These are phyloP conservation scores for Latrodectus elegans DNA, from an alignment of 2,888 invertebrate genomes.

Conservation along the genomic window DNA sequence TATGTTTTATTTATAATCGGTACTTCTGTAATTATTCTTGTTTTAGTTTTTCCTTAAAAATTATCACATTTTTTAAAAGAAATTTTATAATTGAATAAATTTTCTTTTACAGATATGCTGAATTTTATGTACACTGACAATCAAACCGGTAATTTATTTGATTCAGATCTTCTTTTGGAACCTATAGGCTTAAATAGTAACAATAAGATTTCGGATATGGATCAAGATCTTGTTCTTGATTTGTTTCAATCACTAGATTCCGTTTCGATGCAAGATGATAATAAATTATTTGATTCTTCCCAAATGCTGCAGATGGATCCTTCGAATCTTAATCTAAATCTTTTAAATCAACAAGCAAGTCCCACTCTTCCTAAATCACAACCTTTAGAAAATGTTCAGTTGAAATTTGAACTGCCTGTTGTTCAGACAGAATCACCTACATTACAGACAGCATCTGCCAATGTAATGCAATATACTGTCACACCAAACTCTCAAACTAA, in stretches of 20 bases:
- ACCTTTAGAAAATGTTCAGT: slow-evolving; percentile 30
- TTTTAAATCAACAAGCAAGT: slow-evolving; percentile 28
- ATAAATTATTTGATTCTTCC: slow-evolving; percentile 45
- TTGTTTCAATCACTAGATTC: slow-evolving; percentile 38
- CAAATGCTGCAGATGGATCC: slow-evolving; percentile 21
- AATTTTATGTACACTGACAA: slow-evolving; percentile 58
- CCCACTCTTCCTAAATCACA: slow-evolving; percentile 21
- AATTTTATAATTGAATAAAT: not conserved
- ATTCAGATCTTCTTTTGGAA: slow-evolving; percentile 47
- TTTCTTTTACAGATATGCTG: slow-evolving; percentile 49
- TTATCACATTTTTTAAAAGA: not conserved
- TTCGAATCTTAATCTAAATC: slow-evolving; percentile 19
- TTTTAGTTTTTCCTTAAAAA: not conserved
- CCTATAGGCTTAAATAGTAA: slow-evolving; percentile 26
- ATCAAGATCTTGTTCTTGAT: slow-evolving; percentile 50
- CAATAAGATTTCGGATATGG: slow-evolving; percentile 25
- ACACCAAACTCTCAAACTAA: slow-evolving; percentile 26
- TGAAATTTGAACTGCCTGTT: slow-evolving; percentile 41
- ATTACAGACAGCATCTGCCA: slow-evolving; percentile 21
- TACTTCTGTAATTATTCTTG: not conserved
- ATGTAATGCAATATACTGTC: slow-evolving; percentile 52
- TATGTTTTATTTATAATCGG: not conserved
- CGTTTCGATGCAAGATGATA: slow-evolving; percentile 31
- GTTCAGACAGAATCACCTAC: slow-evolving; percentile 35
- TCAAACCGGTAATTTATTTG: slow-evolving; percentile 33